These are phyloP conservation scores for Todus mexicanus DNA, from an alignment of 2,797 vertebrate genomes.

Conservation along the genomic window DNA sequence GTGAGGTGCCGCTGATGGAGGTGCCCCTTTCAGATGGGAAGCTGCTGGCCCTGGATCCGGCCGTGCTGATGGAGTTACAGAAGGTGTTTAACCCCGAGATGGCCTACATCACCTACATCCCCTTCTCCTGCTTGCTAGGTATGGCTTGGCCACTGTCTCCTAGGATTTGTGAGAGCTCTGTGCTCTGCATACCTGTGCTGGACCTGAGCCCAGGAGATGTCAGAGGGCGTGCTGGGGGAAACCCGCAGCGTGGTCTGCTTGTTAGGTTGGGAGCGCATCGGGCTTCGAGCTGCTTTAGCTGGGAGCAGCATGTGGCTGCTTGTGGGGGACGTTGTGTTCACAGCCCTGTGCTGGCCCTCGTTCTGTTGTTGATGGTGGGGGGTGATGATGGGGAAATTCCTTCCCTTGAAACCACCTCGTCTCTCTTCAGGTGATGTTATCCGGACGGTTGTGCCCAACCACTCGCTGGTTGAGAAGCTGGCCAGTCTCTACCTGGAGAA, in stretches of 20 bases:
- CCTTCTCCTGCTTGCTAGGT: constrained; percentile 96
- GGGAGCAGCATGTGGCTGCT: background rate
- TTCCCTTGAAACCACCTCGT: background rate
- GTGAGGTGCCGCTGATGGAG: constrained; percentile 81
- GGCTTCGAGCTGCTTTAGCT: background rate
- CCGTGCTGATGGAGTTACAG: constrained; percentile 87
- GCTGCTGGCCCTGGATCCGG: constrained; percentile 78
- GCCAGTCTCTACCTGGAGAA: constrained; percentile 85
- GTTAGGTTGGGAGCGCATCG: background rate
- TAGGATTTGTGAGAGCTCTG: background rate
- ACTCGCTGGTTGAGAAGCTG: constrained; percentile 87
- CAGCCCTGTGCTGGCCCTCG: background rate
- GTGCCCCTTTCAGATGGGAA: constrained; percentile 75
- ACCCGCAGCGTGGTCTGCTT: background rate
- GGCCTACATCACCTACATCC: constrained; percentile 93
- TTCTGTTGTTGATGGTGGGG: background rate
- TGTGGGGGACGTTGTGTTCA: background rate
- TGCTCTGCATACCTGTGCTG: rapidly evolving
- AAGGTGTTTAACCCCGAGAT: constrained; percentile 94
- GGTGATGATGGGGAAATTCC: background rate
- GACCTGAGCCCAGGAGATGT: background rate
- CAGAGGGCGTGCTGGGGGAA: background rate
- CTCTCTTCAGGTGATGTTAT: constrained; percentile 84
- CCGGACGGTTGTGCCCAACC: constrained; percentile 86
- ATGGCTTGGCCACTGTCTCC: background rate